Evolutionary conservation across 2,113 vertebrate species (phyloP).

Genomic region (Tetraodon nigroviridis): DNA sequence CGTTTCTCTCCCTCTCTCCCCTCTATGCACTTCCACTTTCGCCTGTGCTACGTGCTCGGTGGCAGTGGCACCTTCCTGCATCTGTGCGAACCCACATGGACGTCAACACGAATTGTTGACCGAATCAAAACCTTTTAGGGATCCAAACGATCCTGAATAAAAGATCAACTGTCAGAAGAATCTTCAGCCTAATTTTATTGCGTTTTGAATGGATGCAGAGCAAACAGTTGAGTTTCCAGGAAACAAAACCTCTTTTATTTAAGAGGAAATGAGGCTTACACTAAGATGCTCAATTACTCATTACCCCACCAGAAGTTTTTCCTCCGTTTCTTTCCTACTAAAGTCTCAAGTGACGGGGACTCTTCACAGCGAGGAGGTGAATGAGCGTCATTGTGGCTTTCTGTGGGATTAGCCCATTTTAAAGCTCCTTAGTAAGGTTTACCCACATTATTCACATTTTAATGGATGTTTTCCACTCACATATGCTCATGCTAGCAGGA

Average conservation of each 20-base stretch:
- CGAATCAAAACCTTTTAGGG: too few species aligned
- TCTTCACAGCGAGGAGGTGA: conserved; percentile 58
- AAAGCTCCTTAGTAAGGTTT: conserved; percentile 67
- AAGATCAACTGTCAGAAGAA: too few species aligned
- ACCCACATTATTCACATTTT: conserved; percentile 62
- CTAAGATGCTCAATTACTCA: conserved; percentile 30
- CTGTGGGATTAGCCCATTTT: conserved; percentile 66
- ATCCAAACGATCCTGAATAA: too few species aligned
- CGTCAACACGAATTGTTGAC: too few species aligned
- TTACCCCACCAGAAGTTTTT: conserved; percentile 27
- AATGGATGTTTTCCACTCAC: conserved; percentile 52
- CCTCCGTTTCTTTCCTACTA: conserved; percentile 52
- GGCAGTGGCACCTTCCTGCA: not conserved
- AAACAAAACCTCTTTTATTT: conserved; percentile 12
- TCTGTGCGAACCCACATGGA: not conserved
- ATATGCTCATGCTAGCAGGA: conserved; percentile 28
- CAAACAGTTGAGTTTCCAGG: conserved; percentile 3
- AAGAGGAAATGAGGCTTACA: conserved; percentile 32
- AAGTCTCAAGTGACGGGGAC: conserved; percentile 44
- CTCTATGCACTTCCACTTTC: conserved; percentile 39
- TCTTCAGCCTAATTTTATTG: conserved; percentile 2
- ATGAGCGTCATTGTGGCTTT: conserved; percentile 65
- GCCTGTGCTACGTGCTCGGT: conserved; percentile 10
- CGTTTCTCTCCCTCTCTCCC: conserved; percentile 15
- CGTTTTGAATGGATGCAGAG: conserved; percentile 19